phyloP scores from a whole-genome alignment of 1,140 invertebrate species.

The Bactericera cockerelli region DNA sequence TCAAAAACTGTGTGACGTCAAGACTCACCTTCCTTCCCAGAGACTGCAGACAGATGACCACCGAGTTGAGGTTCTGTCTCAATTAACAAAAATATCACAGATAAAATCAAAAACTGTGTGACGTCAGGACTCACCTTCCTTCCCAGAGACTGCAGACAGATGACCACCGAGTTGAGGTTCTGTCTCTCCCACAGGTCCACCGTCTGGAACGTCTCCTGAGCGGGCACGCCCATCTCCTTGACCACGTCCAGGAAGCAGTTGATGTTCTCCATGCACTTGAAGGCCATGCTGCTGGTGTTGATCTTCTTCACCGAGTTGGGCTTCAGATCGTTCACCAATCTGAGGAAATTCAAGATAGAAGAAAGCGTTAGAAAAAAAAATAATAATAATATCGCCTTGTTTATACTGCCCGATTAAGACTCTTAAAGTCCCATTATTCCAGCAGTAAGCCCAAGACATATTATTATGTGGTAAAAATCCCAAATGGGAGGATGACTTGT shows the following conservation, averaged over 20 bases:
- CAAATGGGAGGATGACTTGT: too few relatives aligned
- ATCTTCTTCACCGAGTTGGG: conserved; percentile 71
- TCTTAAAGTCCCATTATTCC: too few relatives aligned
- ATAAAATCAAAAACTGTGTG: too few relatives aligned
- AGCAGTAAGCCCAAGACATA: too few relatives aligned
- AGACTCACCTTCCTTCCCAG: conserved; percentile 73
- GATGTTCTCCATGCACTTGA: conserved; percentile 98
- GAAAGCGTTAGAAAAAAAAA: background rate
- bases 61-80: conserved; percentile 83
- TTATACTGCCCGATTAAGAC: too few relatives aligned
- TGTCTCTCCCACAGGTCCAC: conserved; percentile 91
- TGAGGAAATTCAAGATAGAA: conserved; percentile 29
- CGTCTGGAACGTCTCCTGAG: conserved; percentile 91
- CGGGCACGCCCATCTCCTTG: conserved; percentile 74
- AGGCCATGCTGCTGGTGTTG: conserved; percentile 75
- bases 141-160: conserved; percentile 83
- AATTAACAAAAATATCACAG: too few relatives aligned
- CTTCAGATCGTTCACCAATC: conserved; percentile 63
- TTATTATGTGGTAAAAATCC: too few relatives aligned
- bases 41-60: conserved; percentile 85
- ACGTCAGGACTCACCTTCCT: conserved; percentile 82
- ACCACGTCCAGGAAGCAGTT: conserved; percentile 81
- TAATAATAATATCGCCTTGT: too few relatives aligned
- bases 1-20: conserved; percentile 86
- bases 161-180: conserved; percentile 88